Evolutionary conservation across 1,140 invertebrate genomes (phyloP), one percentile per base, ranked within the genome.

Genomic region (Armadillidium nasatum): DNA sequence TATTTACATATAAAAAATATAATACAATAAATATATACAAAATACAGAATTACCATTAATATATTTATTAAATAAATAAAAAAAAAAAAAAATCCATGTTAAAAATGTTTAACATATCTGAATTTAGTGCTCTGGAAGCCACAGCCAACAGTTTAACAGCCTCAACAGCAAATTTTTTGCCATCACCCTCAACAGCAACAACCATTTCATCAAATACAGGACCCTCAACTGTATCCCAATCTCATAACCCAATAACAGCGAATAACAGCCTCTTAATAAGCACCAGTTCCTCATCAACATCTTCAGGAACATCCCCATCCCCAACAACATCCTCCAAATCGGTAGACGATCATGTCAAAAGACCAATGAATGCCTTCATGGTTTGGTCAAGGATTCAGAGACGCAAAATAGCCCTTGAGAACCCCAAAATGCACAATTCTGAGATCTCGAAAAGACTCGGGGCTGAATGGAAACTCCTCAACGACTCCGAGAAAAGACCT

Each of bases 351-450:
- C 89, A 96, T 0, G 97, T 99, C 7, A 99, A 99, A 85, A 88
- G 97, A 79, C 97, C 97, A 0, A 99, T 99, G 97, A 99, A 99
- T 86, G 97, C 97, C 10, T 99, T 99, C 85, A 99, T 99, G 97
- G 97, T 99, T 15, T 99, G 97, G 97, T 97, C 95, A 9, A 87
- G 97, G 0, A 96, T 96, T 0, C 96, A 99, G 83, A 87, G 97
- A 70, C 88, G 97, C 78, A 99, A 99, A 87, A 99, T 99, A 96
- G 97, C 97, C 0, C 96, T 97, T 81, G 97, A 99, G 83, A 99
- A 99, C 85, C 97, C 97, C 0, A 99, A 99, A 87, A 99, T 99
- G 97, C 97, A 99, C 86, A 99, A 99, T 83, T 97, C 95, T 0
- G 97, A 99, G 87, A 99, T 99, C 82, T 94, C 92, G 10, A 99